These are phyloP conservation scores for Petrolisthes manimaculis DNA, from an alignment of 2,888 invertebrate genomes.

Conservation along the genomic window DNA sequence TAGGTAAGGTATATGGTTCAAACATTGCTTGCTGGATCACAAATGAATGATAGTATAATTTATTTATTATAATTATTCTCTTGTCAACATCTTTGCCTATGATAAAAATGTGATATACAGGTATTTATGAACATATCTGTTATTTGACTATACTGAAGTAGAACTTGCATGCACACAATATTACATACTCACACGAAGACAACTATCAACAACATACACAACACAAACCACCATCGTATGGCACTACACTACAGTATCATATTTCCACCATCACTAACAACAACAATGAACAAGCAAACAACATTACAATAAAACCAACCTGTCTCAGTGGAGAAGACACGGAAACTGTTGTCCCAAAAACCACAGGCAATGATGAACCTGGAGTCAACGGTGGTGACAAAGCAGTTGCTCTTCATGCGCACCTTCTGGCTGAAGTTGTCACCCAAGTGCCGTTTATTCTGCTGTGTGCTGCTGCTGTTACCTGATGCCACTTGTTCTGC, in stretches of 20 bases:
- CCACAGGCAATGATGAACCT: conserved; percentile 97
- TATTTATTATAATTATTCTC: too few relatives aligned
- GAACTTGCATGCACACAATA: too few relatives aligned
- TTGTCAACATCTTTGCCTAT: too few relatives aligned
- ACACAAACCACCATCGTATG: too few relatives aligned
- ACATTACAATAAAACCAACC: conserved; percentile 74
- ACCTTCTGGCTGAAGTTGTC: conserved; percentile 98
- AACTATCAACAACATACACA: too few relatives aligned
- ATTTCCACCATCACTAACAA: background rate
- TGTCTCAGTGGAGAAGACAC: conserved; percentile 96
- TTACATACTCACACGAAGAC: too few relatives aligned
- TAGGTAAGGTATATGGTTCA: too few relatives aligned
- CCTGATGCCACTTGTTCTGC: conserved; percentile 62
- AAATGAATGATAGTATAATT: too few relatives aligned
- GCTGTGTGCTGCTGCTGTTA: conserved; percentile 67
- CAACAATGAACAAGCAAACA: background rate
- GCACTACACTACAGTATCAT: background rate
- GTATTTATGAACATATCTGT: too few relatives aligned
- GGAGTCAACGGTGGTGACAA: conserved; percentile 94
- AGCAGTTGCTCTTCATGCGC: conserved; percentile 92
- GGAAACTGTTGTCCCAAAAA: conserved; percentile 99
- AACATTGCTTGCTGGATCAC: too few relatives aligned
- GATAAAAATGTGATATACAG: too few relatives aligned
- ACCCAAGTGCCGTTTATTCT: conserved; percentile 88
- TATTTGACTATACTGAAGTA: too few relatives aligned